Base-by-base conservation (phyloP, 2,113 vertebrate genomes). In the Caracal caracal region DNA sequence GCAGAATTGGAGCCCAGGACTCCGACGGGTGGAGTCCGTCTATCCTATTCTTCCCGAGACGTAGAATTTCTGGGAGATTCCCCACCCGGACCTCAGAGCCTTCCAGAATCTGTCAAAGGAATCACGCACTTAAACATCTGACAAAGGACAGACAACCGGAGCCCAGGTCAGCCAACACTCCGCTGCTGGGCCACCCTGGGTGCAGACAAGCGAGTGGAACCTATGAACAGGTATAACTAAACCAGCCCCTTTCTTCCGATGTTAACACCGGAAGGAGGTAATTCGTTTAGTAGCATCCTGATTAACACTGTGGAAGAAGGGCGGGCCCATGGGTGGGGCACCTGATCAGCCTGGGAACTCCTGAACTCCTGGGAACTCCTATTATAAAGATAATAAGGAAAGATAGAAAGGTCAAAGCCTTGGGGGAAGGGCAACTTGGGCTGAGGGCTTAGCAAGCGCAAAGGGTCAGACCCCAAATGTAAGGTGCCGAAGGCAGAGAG, bases 251-350 rank as follows among this genome's bases (percentile, higher is more conserved):
- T 35, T 17, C 22, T 73, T n/a, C 66, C 0, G 9, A 66, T 7
- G 8, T 16, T 17, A 51, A 65, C 3, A 56, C 5, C 13, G 0
- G 35, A 43, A 37, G 56, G 68, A 59, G 40, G 49, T 43, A 65
- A 33, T 70, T n/a, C 15, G 30, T 59, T n/a, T 30, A 2, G 30
- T 6, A 12, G 12, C 16, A 9, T 22, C 24, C 0, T 4, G 37
- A 10, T 22, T 88, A 93, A 37, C 12, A 24, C 22, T 30, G 11
- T 28, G 56, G 63, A 17, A 59, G 83, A 59, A 86, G 51, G 56
- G 37, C 20, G 0, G 13, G 53, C 30, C 37, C 3, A 1, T 15
- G 22, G 81, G 70, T 7, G 61, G 51, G 30, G 73, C 15, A 59
- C 28, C 49, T 19, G 61, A 43, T 6, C 49, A 5, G 24, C 10